Percentiles rank a stretch among this genome's conserved stretches.
phyloP scores from a whole-genome alignment of 2,113 vertebrate species.

The Carettochelys insculpta region DNA sequence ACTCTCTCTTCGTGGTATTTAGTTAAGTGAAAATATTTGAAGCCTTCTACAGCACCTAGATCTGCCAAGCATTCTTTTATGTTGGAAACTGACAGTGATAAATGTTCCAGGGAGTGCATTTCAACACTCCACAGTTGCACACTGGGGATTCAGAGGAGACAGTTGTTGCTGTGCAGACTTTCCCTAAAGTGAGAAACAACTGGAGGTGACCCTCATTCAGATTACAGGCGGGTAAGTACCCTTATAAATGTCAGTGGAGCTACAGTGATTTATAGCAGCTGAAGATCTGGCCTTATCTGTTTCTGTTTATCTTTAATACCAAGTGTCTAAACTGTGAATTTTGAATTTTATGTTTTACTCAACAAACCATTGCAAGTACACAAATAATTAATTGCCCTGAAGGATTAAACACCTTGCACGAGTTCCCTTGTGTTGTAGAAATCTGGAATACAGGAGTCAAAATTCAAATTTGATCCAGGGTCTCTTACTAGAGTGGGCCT shows the following conservation, averaged over 20 bases:
- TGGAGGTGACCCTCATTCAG: background rate
- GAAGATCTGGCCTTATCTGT: background rate
- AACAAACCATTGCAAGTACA: background rate
- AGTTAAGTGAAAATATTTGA: background rate
- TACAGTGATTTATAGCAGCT: background rate
- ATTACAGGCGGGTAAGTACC: background rate
- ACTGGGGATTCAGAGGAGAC: accelerated
- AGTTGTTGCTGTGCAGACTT: accelerated
- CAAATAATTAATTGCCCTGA: accelerated
- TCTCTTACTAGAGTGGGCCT: background rate
- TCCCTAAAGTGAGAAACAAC: accelerated
- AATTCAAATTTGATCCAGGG: background rate
- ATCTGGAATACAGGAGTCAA: background rate
- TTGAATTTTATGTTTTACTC: background rate
- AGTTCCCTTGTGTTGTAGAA: accelerated
- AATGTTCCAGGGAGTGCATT: accelerated
- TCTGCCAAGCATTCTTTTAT: background rate
- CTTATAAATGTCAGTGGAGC: background rate
- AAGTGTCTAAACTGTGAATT: background rate
- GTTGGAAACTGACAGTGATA: accelerated
- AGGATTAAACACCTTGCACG: background rate
- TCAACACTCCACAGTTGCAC: accelerated
- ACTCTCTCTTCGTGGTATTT: background rate
- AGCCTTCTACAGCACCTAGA: background rate
- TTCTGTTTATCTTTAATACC: background rate